Percentiles rank a stretch among this genome's conserved stretches.
These are phyloP conservation scores for Clostera curtula DNA, from an alignment of 2,888 invertebrate genomes.

Conservation along the genomic window DNA sequence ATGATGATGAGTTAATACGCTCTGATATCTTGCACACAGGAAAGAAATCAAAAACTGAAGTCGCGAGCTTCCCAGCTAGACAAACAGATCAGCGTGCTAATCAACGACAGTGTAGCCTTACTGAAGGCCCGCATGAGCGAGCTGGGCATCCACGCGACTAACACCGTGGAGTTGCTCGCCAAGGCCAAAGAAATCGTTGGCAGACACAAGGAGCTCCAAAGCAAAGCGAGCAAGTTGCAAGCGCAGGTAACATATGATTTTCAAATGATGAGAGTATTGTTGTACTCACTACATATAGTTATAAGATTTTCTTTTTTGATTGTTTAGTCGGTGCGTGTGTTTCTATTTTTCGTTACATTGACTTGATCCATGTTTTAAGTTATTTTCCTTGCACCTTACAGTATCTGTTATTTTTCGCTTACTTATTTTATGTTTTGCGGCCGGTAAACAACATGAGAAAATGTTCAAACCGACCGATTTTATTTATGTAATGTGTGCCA, in stretches of 20 bases:
- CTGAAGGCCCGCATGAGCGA: slow-evolving; percentile 93
- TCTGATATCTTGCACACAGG: slow-evolving; percentile 54
- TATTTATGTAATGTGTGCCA: slow-evolving; percentile 5
- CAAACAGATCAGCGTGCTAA: slow-evolving; percentile 93
- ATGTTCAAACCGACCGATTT: too few species aligned
- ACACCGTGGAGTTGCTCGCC: slow-evolving; percentile 87
- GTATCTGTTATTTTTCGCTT: too few species aligned
- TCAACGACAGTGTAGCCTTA: slow-evolving; percentile 92
- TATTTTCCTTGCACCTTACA: too few species aligned
- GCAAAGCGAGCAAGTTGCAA: slow-evolving; percentile 90
- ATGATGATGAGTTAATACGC: too few species aligned
- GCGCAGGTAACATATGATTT: slow-evolving; percentile 77
- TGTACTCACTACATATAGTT: background rate
- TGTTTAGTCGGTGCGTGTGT: too few species aligned
- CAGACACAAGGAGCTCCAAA: slow-evolving; percentile 93
- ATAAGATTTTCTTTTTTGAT: background rate
- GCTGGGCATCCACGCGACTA: slow-evolving; percentile 90
- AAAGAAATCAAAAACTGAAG: slow-evolving; percentile 86
- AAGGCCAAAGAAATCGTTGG: slow-evolving; percentile 95
- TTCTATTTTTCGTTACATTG: too few species aligned
- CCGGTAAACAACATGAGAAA: too few species aligned
- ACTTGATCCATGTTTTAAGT: too few species aligned
- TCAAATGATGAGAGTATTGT: slow-evolving; percentile 8
- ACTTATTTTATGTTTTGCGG: too few species aligned
- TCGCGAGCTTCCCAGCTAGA: slow-evolving; percentile 92